Conservation (phyloP, 2,113 vertebrate species). For the Scophthalmus maximus region DNA sequence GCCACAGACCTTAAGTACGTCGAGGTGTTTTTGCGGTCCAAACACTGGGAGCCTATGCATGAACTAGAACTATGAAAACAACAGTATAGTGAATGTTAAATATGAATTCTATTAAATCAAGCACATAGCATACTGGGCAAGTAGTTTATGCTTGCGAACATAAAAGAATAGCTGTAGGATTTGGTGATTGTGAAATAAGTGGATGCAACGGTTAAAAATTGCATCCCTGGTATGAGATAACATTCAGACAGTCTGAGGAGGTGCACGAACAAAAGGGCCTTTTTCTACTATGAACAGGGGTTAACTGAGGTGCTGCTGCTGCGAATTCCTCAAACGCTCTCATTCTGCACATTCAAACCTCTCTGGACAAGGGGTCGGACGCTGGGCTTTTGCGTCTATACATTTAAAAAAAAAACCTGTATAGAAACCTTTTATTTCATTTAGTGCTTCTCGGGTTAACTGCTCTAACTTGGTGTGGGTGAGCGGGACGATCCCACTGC, state of each 20-base stretch:
- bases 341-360: background rate
- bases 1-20: conserved; percentile 29
- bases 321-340: no score
- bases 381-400: no score
- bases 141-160: no score
- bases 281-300: background rate
- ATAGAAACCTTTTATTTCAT: background rate
- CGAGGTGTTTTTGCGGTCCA: conserved; percentile 17
- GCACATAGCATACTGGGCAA: no score
- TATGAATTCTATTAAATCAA: background rate
- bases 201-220: background rate
- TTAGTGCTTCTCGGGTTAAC: background rate
- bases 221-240: background rate
- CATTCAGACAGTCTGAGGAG: background rate
- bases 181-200: background rate
- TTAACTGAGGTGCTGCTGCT: background rate
- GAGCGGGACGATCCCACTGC: background rate
- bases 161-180: background rate
- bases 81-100: background rate
- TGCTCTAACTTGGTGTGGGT: no score
- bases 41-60: background rate
- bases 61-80: background rate
- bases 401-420: no score
- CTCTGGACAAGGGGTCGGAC: no score
- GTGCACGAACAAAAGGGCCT: background rate